A percentile compares a stretch with the other conserved stretches of the same genome.
phyloP scores from a whole-genome alignment of 2,797 vertebrate genomes.

The Phalloptychus januarius region DNA sequence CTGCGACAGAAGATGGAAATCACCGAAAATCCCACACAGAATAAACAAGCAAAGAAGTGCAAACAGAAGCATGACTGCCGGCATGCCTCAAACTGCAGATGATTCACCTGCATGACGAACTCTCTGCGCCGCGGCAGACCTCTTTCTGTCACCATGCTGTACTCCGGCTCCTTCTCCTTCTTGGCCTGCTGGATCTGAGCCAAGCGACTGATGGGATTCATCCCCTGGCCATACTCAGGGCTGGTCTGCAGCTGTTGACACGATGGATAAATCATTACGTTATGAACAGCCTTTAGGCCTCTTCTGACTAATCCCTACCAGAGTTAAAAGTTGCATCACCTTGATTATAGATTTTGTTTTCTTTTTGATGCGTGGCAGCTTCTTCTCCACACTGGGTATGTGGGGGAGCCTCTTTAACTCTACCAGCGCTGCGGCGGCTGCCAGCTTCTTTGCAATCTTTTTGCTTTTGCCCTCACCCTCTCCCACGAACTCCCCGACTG shows the following conservation, averaged over 20 bases:
- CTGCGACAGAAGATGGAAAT: conserved; percentile 65
- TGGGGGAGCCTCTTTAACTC: conserved; percentile 92
- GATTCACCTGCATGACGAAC: conserved; percentile 90
- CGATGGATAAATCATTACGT: conserved; percentile 28
- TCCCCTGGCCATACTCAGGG: conserved; percentile 95
- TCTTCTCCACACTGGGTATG: conserved; percentile 90
- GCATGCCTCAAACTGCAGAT: background rate
- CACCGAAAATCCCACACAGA: background rate
- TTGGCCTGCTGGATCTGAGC: conserved; percentile 99
- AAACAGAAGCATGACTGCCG: too few species aligned
- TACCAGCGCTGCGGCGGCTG: conserved; percentile 91
- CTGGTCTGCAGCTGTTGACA: conserved; percentile 88
- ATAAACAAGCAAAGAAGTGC: background rate
- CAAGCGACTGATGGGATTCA: conserved; percentile 98
- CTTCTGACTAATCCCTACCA: background rate
- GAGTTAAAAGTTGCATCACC: conserved; percentile 73
- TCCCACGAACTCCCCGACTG: conserved; percentile 91
- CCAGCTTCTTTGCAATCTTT: conserved; percentile 99
- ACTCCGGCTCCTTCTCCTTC: conserved; percentile 97
- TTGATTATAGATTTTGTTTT: conserved; percentile 98
- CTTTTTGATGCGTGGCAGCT: conserved; percentile 97
- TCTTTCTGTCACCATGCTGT: conserved; percentile 91
- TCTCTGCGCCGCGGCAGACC: conserved; percentile 94
- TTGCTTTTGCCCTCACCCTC: conserved; percentile 99
- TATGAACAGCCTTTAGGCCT: background rate